Base-by-base conservation (phyloP, 2,113 vertebrate genomes). In the Seriola aureovittata region DNA sequence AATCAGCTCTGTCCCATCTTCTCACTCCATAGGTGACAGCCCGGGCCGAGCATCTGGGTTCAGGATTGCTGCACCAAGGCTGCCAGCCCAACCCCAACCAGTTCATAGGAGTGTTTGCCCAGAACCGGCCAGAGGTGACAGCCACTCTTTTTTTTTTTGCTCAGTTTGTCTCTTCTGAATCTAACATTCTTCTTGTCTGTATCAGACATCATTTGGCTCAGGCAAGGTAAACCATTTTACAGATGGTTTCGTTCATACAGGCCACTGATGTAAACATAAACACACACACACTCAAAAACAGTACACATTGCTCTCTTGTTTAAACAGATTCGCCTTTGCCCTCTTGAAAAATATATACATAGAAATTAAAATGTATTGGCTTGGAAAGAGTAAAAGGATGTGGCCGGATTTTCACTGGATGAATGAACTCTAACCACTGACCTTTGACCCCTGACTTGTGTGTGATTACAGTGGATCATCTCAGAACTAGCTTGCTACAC, bases 401-500 rank as follows among this genome's bases (percentile, higher is more conserved):
- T 54, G 11, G 54, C 38, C 19, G 9, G 5, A 38, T 59, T 19
- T 25, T 57, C 1, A 64, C 9, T 10, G 3, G 7, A 59, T 25
- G 34, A 14, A 36, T 48, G 19, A 57, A 40, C 59, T 50, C 3
- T 6, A 12, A 40, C 21, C 8, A 9, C 14, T 68, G 52, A 80
- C 21, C 79, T 29, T n/a, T 80, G 19, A 72, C 62, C 34, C 17
- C 29, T 71, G 32, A 29, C 60, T 25, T 85, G 44, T 86, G 64
- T 81, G 3, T 74, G 10, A 85, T 81, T 92, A 71, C 75, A 99
- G 98, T 99, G 98, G 98, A 98, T 99, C 91, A 99, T 99, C 85
- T 96, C 98, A 0, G 98, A 99, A 93, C 94, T 99, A 71, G 98
- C 98, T 74, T 99, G 98, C 91, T 99, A 99, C 92, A 99, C 98